Evolutionary conservation across 64 coral and sea anemone genomes (phyloP).

Genomic region (Orbicella faveolata): DNA sequence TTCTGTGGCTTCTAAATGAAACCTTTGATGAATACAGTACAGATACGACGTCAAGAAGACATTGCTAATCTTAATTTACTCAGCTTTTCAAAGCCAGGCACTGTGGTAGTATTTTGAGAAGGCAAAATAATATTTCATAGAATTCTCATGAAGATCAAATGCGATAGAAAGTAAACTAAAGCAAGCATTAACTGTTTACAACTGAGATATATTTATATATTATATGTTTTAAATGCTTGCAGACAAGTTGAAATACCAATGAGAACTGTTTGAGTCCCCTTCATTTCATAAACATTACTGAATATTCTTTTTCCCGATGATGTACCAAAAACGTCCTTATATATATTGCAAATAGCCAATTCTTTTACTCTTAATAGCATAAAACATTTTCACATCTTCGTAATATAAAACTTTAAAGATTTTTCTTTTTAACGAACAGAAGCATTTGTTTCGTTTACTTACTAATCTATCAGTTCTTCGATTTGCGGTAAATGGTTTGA

Average conservation of each 20-base stretch:
- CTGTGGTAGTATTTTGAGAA: neutral
- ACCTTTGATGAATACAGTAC: neutral
- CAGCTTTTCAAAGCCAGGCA: neutral
- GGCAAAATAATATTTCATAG: neutral
- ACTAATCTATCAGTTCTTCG: conserved; percentile 13
- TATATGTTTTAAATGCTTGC: conserved; percentile 15
- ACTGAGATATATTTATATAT: conserved; percentile 14
- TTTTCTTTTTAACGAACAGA: conserved; percentile 23
- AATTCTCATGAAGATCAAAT: conserved; percentile 9
- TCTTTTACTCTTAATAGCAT: conserved; percentile 39
- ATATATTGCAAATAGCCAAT: conserved; percentile 26
- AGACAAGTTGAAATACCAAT: neutral
- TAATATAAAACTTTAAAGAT: conserved; percentile 49
- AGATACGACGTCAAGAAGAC: conserved; percentile 2
- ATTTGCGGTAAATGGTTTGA: conserved; percentile 20
- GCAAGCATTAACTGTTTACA: neutral
- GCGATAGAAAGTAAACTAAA: conserved; percentile 25
- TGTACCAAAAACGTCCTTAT: conserved; percentile 24
- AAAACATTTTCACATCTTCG: conserved; percentile 7
- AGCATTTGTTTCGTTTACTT: conserved; percentile 32
- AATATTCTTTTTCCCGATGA: conserved; percentile 23
- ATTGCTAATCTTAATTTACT: neutral
- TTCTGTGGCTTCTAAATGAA: conserved; percentile 27
- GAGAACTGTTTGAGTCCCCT: neutral
- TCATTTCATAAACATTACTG: neutral